Evolutionary conservation across 2,797 vertebrate species (phyloP).

Genomic region (Natrix natrix): DNA sequence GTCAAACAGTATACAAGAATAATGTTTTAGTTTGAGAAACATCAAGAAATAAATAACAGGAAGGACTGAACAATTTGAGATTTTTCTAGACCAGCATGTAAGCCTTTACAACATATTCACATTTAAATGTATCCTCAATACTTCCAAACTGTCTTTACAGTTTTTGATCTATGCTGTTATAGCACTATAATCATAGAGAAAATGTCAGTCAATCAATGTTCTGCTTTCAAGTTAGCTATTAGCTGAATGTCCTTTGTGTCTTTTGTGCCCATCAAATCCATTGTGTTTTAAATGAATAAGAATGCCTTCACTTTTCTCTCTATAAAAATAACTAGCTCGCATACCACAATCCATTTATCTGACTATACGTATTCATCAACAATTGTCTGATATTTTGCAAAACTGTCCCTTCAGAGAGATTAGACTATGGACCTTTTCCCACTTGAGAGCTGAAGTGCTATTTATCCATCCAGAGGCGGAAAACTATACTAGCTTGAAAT

Average conservation of each 20-base stretch:
- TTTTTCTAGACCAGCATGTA: neutral
- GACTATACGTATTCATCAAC: neutral
- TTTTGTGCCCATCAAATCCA: neutral
- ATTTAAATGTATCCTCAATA: neutral
- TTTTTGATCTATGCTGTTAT: neutral
- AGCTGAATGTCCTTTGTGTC: neutral
- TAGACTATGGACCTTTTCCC: neutral
- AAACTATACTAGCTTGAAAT: neutral
- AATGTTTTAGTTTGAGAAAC: neutral
- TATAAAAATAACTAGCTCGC: constrained; percentile 11
- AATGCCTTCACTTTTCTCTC: neutral
- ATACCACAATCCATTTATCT: neutral
- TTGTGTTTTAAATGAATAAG: neutral
- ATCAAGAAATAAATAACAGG: neutral
- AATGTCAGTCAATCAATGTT: neutral
- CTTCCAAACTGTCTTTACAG: neutral
- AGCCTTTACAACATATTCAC: neutral
- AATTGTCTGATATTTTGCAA: neutral
- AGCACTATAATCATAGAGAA: neutral
- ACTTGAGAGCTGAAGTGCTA: neutral
- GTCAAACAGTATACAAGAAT: neutral
- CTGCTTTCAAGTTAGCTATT: neutral
- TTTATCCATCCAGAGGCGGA: neutral
- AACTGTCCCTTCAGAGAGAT: neutral
- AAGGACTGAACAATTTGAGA: constrained; percentile 23